phyloP scores from a whole-genome alignment of 2,113 vertebrate genomes.

The Probosciger aterrimus region DNA sequence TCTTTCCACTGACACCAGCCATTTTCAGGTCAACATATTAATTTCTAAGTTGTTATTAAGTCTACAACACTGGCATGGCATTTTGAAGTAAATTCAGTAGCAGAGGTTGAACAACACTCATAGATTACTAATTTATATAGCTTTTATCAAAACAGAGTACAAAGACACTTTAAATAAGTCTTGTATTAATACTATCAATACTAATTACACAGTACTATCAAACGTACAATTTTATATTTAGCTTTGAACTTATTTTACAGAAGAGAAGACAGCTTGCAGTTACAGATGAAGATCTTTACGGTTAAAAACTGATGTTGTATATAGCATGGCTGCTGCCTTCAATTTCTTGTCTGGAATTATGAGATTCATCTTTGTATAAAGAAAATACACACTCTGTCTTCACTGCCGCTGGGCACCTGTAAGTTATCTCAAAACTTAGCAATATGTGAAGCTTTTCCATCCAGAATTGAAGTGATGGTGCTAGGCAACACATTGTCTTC shows the following conservation, averaged over 20 bases:
- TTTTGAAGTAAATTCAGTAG: not conserved
- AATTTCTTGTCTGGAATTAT: not conserved
- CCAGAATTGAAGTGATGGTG: fast-evolving
- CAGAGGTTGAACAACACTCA: not conserved
- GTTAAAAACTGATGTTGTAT: not conserved
- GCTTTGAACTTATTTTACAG: not conserved
- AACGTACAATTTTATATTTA: not conserved
- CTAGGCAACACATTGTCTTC: not conserved
- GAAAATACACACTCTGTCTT: not conserved
- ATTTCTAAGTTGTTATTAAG: not conserved
- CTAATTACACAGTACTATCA: not conserved
- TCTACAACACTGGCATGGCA: not conserved
- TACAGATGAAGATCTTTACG: not conserved
- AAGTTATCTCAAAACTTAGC: not conserved
- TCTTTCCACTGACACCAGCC: not conserved
- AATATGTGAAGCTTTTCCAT: not conserved
- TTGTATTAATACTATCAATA: not conserved
- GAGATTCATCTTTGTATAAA: not conserved
- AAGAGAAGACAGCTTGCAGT: not conserved
- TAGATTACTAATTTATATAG: not conserved
- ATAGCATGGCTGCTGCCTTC: not conserved
- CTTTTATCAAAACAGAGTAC: not conserved
- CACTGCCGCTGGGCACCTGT: not conserved
- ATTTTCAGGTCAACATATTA: not conserved
- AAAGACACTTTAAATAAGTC: not conserved